Evolutionary conservation across 2,888 invertebrate genomes (phyloP).

Genomic region (Coenonympha arcania): DNA sequence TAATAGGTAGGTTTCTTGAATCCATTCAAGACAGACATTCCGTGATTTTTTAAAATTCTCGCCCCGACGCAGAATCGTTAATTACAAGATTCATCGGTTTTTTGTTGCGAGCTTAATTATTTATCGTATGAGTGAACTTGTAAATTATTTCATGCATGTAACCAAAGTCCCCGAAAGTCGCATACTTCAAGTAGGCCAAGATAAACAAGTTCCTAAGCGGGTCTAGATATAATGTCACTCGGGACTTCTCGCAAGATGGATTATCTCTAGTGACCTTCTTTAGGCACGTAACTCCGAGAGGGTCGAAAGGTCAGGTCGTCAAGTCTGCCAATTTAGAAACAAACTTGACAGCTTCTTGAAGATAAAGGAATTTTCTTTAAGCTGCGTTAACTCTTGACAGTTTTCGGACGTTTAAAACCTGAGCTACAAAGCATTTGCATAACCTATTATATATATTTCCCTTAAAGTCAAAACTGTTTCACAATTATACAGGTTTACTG

Average conservation of each 20-base stretch:
- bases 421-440: neutral
- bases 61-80: too few species aligned
- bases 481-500: too few species aligned
- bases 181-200: neutral
- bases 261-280: constrained; percentile 15
- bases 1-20: too few species aligned
- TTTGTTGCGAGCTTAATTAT: too few species aligned
- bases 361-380: neutral
- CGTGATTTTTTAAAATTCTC: too few species aligned
- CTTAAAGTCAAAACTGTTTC: too few species aligned
- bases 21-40: too few species aligned
- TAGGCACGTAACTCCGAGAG: constrained; percentile 7
- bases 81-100: too few species aligned
- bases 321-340: constrained; percentile 9
- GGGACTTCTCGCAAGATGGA: constrained; percentile 6
- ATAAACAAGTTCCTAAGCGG: constrained; percentile 5
- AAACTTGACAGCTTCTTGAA: neutral
- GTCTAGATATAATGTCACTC: constrained; percentile 10
- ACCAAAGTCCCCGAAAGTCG: neutral
- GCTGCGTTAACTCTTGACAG: neutral
- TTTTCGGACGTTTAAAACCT: too few species aligned
- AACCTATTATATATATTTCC: too few species aligned
- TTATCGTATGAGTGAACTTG: neutral
- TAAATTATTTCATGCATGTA: neutral
- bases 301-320: constrained; percentile 14